Base-by-base conservation (phyloP, 2,797 vertebrate species). In the Molossus alvarezi region DNA sequence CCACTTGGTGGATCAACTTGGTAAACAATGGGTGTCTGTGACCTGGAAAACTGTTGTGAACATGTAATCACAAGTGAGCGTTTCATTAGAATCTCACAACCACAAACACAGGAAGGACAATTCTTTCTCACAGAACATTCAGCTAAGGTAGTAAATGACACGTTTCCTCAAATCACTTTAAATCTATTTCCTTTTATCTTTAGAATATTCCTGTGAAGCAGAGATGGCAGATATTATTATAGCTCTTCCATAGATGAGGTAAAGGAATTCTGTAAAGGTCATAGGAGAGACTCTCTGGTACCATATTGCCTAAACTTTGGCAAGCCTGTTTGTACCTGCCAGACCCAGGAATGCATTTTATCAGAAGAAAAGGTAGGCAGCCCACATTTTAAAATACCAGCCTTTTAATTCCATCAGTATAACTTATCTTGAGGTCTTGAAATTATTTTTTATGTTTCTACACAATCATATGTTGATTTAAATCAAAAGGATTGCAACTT, bases 1-100 rank as follows among this genome's bases (percentile, higher is more conserved):
- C 98, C 98, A 97, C 96, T 98, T 72, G 98, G 33, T 48, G 98
- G 98, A 57, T 57, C 85, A 91, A 98, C 96, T 57, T 94, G 98
- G 92, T 98, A 97, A 97, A 99, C 80, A 92, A 98, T 13, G 27
- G 98, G 98, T 90, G 98, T 99, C 93, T 98, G 97, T 2, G 3
- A 88, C 91, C 93, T 90, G 81, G 98, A 98, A 96, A 98, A 98
- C 98, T 99, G 95, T 94, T 98, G 93, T 81, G 92, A 97, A 98
- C 98, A 94, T 18, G 86, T 72, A 29, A 91, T 51, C 27, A 76
- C 3, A 58, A 29, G 25, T 71, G 12, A 97, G 18, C 6, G 62
- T 90, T 95, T 84, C 33, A 55, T 79, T 71, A 72, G 58, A 85
- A 5, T 48, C 69, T 76, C 67, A 33, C 53, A n/a, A 14, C 2